Percentiles rank a stretch among this genome's conserved stretches.
Conservation (phyloP, 2,888 invertebrate species). For the Lasius fuliginosus region DNA sequence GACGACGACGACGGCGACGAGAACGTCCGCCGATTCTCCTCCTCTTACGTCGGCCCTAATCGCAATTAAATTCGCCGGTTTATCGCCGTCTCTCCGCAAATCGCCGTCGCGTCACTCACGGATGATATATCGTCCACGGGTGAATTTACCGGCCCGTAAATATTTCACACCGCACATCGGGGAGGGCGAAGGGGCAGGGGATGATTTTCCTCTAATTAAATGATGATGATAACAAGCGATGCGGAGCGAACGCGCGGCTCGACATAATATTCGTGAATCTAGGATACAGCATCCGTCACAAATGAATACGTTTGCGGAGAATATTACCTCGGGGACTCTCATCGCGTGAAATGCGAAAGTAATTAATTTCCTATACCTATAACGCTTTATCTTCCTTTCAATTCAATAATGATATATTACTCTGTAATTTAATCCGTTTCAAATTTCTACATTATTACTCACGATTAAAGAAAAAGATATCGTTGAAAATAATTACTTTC, state of each 20-base stretch:
- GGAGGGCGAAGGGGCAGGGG: background rate
- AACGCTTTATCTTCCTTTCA: background rate
- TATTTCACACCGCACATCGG: background rate
- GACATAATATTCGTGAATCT: background rate
- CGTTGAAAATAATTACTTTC: background rate
- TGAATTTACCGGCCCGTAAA: slow-evolving; percentile 33
- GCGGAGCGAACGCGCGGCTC: background rate
- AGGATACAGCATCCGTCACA: background rate
- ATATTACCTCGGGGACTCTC: background rate
- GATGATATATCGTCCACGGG: slow-evolving; percentile 44
- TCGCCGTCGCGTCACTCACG: slow-evolving; percentile 31
- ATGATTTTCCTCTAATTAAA: slow-evolving; percentile 36
- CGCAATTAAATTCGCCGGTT: slow-evolving; percentile 49
- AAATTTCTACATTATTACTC: background rate
- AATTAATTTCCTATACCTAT: background rate
- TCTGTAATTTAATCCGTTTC: background rate
- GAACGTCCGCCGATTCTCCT: slow-evolving; percentile 37
- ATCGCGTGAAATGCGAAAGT: background rate
- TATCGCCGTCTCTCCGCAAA: slow-evolving; percentile 33
- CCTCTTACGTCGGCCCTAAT: slow-evolving; percentile 29
- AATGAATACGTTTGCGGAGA: background rate
- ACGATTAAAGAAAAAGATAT: background rate
- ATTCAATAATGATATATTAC: background rate
- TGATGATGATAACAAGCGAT: slow-evolving; percentile 1
- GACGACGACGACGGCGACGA: background rate